Conservation (phyloP, 2,888 invertebrate species). For the Muschampia plurimacula region DNA sequence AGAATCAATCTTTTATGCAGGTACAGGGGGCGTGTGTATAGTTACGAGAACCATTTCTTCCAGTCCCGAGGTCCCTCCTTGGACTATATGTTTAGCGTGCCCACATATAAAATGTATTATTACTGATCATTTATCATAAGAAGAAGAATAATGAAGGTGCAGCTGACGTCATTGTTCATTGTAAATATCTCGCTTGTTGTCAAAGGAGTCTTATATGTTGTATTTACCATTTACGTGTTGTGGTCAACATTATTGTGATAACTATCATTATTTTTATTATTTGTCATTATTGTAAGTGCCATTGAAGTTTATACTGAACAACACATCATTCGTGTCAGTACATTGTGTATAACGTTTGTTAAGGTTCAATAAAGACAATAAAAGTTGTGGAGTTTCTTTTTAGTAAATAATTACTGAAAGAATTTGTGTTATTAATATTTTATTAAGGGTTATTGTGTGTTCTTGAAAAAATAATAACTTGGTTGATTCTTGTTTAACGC, state of each 20-base stretch:
- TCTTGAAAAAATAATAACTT: not conserved
- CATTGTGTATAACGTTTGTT: constrained; percentile 46
- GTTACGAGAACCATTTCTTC: constrained; percentile 85
- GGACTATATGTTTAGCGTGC: constrained; percentile 83
- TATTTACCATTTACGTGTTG: constrained; percentile 73
- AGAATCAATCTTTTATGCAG: constrained; percentile 77
- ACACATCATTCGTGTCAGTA: constrained; percentile 36
- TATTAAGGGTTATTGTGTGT: not conserved
- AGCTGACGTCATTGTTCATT: constrained; percentile 55
- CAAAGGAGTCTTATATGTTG: constrained; percentile 57
- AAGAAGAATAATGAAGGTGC: constrained; percentile 46
- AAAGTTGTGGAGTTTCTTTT: constrained; percentile 70
- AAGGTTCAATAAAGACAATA: constrained; percentile 68
- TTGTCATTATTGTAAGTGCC: constrained; percentile 40
- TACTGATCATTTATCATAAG: constrained; percentile 62
- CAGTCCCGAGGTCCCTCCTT: constrained; percentile 78
- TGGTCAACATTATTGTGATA: constrained; percentile 80
- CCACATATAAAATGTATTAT: constrained; percentile 83
- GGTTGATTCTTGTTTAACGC: not conserved
- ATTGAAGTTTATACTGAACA: constrained; percentile 46
- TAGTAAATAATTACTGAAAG: constrained; percentile 38
- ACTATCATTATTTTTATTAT: constrained; percentile 54
- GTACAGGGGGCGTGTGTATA: constrained; percentile 84
- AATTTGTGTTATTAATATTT: not conserved
- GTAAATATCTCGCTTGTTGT: constrained; percentile 66